A percentile compares a stretch with the other conserved stretches of the same genome.
Evolutionary conservation across 2,888 invertebrate species (phyloP).

Genomic region (Linyphia triangularis): DNA sequence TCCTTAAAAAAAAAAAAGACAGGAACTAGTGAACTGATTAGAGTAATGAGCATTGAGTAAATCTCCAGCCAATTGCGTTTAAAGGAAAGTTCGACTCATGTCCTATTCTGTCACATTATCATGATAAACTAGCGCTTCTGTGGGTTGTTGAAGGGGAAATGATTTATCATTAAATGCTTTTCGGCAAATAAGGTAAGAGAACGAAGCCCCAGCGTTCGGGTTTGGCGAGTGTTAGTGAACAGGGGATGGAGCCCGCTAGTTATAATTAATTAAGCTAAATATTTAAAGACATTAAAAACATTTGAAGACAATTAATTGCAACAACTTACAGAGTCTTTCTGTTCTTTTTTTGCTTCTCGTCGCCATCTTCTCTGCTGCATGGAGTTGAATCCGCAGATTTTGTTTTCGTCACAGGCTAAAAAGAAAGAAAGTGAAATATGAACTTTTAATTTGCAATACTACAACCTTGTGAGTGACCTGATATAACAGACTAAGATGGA

Average conservation of each 20-base stretch:
- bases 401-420: conserved; percentile 76
- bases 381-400: conserved; percentile 75
- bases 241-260: too few species aligned
- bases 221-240: too few species aligned
- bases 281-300: background rate
- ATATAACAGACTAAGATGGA: background rate
- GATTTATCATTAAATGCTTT: too few species aligned
- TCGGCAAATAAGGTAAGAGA: background rate
- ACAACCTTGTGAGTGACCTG: background rate
- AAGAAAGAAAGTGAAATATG: conserved; percentile 20
- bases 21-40: too few species aligned
- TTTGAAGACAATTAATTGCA: background rate
- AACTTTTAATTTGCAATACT: background rate
- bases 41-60: too few species aligned
- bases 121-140: too few species aligned
- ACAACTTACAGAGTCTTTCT: conserved; percentile 75
- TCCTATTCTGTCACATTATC: too few species aligned
- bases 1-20: too few species aligned
- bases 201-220: background rate
- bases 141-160: too few species aligned
- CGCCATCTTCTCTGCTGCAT: conserved; percentile 67
- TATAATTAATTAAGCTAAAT: background rate
- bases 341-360: conserved; percentile 73
- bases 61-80: too few species aligned
- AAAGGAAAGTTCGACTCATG: too few species aligned